Evolutionary conservation across 1,140 invertebrate species (phyloP), one percentile per base, ranked within the genome.

Genomic region (Lepidotrigona ventralis): DNA sequence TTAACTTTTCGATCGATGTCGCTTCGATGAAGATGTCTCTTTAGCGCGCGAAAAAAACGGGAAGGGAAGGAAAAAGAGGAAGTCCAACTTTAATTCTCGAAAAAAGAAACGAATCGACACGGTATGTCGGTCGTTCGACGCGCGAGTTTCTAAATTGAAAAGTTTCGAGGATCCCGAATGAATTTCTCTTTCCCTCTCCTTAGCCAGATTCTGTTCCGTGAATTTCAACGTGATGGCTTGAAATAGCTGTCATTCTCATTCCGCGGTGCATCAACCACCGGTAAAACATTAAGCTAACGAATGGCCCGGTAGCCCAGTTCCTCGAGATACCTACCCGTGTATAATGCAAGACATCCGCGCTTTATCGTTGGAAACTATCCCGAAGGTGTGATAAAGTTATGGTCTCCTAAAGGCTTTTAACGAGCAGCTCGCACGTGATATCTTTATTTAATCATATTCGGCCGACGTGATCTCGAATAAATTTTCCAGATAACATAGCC

Each of bases 381-480:
- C 66, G 51, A 64, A 86, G 80, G 74, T 51, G 60, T 69, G 77
- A 79, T 85, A 88, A 90, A 85, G 79, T 89, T 81, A 83, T 79
- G 80, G 70, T 54, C 77, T 80, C 76, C 83, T 86, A 86, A 84
- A 84, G 64, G 73, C 78, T 83, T 86, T 87, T 85, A 90, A 89
- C 82, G 83, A 88, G 80, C 74, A 51, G 51, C 73, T 81, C 63
- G 81, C 75, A 81, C 83, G 83, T 88, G 87, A 90, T 85, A 81
- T 86, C 81, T 89, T 88, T 90, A 88, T 89, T 90, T 88, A 83
- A 88, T 77, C 78, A 70, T 81, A 85, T 46, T 54, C 3, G 26
- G 66, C 53, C 56, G 23, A 81, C 82, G 85, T 85, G 85, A 81
- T 84, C 72, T 33, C 72, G 85, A 87, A 88, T 88, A 87, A 72